Evolutionary conservation across 2,888 invertebrate genomes (phyloP), one percentile per base, ranked within the genome.

Genomic region (Coecobrya sp.): DNA sequence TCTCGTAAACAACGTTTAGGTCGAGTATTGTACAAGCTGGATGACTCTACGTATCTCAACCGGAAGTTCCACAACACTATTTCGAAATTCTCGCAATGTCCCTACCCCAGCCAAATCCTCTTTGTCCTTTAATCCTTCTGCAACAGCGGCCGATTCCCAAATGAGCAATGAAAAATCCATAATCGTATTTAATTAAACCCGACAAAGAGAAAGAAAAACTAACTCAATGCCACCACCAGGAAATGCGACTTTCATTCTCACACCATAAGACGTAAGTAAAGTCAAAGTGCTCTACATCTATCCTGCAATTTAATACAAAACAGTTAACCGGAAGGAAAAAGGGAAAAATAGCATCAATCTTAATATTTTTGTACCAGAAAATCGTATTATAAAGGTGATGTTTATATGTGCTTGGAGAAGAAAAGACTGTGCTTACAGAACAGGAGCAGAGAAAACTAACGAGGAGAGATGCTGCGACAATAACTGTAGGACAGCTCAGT

Each of bases 181-280:
- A 49, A 55, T 0, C 30, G 70, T 59, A 89, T 73, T 89, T 89
- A 89, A 89, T 89, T 89, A 89, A 89, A 89, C 65, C 16, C 36
- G 36, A 36, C 7, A 55, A 73, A 30, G 79, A 87, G 62, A 86
- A 86, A 76, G 79, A 16, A 36, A 49, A 70, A 68, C 19, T 68
- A 45, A 19, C 73, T 73, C 76, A 76, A 10, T 52, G 42, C n/a
- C 19, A 59, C 22, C 11, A 49, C 16, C 16, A 16, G 8, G 16
- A 45, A 73, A 81, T 82, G 36, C 79, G 13, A 86, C 49, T 27
- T 19, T 49, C 36, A 85, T 65, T 11, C 65, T 73, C 0, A 19
- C 25, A 11, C 25, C 42, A 1, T 30, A 65, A 45, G 86, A 91
- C 25, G 25, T 91, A 68, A 81, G 55, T 22, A 13, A 36, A 59